Base-by-base conservation (phyloP, 2,797 vertebrate species). In the Dipus sagitta region DNA sequence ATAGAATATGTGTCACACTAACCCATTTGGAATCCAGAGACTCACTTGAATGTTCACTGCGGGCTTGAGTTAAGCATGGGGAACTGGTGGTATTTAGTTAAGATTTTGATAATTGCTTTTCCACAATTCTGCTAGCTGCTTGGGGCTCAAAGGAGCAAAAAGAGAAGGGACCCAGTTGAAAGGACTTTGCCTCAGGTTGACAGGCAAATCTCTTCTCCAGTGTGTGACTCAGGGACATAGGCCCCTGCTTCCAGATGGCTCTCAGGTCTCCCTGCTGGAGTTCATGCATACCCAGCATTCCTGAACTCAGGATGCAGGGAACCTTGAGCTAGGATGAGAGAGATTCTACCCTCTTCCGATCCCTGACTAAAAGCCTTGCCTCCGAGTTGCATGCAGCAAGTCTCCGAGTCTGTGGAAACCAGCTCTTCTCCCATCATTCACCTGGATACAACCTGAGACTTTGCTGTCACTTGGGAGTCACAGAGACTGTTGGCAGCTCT, bases 21-120 rank as follows among this genome's bases (percentile, higher is more conserved):
- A 94, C 70, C 81, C 92, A 72, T 62, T 11, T 89, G 96, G 95
- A 91, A 92, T 93, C 78, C 70, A 17, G 88, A 5, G 47, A 47
- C 5, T 26, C 26, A 8, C 81, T 52, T 0, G 9, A 52, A 67
- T 3, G 13, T 54, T 1, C 2, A 87, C 92, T 52, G 8, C 30
- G 18, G 78, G 74, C 24, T 17, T 77, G 79, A 76, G 52, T 20
- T 32, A n/a, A 11, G 52, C n/a, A 64, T 7, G 4, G 58, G 85
- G 92, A 91, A 38, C 32, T 12, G 68, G 60, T 15, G 2, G 17
- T 1, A 13, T 15, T 72, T 34, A n/a, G 81, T 8, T 24, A 17
- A 60, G 42, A 52, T 4, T 8, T 26, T 54, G 24, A n/a, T 65
- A 65, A 60, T 58, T 18, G 42, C 26, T 93, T 76, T 88, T 5